A percentile compares a stretch with the other conserved stretches of the same genome.
Conservation (phyloP, 2,113 vertebrate species). For the Sardina pilchardus region DNA sequence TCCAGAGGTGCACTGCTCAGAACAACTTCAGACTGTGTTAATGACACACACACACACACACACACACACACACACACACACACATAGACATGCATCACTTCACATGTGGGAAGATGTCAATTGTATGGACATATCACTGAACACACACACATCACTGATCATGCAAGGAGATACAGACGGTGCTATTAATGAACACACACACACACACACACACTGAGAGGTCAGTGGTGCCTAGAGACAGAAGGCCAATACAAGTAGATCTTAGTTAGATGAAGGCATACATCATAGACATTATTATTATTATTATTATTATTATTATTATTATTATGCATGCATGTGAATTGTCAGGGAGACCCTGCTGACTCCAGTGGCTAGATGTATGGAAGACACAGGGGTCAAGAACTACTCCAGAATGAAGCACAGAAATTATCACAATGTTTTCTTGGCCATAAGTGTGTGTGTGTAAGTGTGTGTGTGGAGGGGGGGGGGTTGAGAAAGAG, state of each 20-base stretch:
- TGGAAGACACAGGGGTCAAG: background rate
- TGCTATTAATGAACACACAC: background rate
- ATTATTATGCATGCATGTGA: too few relatives aligned
- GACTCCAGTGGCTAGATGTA: background rate
- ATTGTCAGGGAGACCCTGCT: too few relatives aligned
- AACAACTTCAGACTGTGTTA: background rate
- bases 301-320: too few relatives aligned
- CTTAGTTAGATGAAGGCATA: background rate
- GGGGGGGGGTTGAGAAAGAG: too few relatives aligned
- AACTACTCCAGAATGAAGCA: background rate
- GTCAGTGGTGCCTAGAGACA: background rate
- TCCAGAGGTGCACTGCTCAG: background rate
- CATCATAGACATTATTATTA: background rate
- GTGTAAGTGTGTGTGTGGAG: background rate
- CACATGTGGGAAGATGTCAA: conserved; percentile 6
- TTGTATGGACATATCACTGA: background rate
- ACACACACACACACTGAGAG: conserved; percentile 10
- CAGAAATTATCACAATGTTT: background rate
- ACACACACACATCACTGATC: background rate
- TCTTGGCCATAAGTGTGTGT: background rate
- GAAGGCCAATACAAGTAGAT: background rate
- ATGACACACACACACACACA: conserved; percentile 5
- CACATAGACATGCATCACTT: conserved; percentile 15
- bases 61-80: background rate
- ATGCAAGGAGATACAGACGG: background rate